Evolutionary conservation across 2,113 vertebrate genomes (phyloP).

Genomic region (Syngnathus floridae): DNA sequence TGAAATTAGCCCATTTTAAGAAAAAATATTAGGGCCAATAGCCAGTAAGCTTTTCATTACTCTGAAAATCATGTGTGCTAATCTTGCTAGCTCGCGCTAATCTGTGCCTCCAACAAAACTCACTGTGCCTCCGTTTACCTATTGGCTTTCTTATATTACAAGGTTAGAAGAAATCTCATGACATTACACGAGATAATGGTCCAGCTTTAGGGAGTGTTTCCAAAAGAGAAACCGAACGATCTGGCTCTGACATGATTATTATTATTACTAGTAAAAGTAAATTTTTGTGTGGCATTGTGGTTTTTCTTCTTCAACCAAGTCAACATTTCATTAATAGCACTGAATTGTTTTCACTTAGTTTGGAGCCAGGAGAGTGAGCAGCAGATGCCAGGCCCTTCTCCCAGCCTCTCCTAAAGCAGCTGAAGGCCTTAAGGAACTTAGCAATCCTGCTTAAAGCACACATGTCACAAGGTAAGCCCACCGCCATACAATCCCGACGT

Average conservation of each 20-base stretch:
- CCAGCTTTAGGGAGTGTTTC: background rate
- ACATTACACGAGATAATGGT: background rate
- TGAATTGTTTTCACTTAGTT: constrained; percentile 11
- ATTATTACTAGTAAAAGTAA: background rate
- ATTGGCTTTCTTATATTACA: no score
- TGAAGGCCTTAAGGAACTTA: constrained; percentile 24
- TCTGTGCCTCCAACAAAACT: no score
- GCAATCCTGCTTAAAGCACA: constrained; percentile 48
- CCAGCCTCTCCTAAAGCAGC: constrained; percentile 26
- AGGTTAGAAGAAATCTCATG: background rate
- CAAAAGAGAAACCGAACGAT: background rate
- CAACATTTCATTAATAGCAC: background rate
- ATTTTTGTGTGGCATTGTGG: background rate
- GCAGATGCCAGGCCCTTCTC: constrained; percentile 44
- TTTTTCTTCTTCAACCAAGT: background rate
- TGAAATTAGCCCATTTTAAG: no score
- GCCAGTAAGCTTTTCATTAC: no score
- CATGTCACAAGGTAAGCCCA: constrained; percentile 29
- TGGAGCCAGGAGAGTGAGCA: constrained; percentile 16
- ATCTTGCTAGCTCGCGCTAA: no score
- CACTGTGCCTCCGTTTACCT: no score
- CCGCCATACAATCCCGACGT: constrained; percentile 6
- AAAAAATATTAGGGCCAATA: no score
- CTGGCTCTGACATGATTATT: background rate
- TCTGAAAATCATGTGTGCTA: no score